phyloP scores from a whole-genome alignment of 2,113 vertebrate genomes.

The Castor canadensis region DNA sequence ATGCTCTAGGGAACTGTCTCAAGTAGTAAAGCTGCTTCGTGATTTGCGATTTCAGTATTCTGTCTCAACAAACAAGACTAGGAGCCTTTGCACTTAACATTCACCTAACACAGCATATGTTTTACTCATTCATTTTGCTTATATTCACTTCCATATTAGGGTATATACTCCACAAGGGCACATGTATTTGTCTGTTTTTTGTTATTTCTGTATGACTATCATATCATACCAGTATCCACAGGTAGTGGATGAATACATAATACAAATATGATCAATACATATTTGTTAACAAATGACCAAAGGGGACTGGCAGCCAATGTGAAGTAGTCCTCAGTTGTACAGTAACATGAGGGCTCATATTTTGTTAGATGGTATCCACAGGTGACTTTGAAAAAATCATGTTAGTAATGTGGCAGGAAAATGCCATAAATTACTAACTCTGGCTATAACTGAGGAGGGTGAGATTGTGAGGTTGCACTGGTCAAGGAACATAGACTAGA shows the following conservation, averaged over 20 bases:
- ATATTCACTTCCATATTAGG: not conserved
- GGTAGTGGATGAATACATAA: too few species aligned
- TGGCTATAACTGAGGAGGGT: not conserved
- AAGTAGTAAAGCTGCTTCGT: too few species aligned
- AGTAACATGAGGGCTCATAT: not conserved
- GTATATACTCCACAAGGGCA: not conserved
- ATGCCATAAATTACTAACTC: too few species aligned
- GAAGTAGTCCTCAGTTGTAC: not conserved
- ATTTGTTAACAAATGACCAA: not conserved
- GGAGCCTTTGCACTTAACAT: not conserved
- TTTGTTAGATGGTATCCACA: not conserved
- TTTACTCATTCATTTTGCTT: too few species aligned
- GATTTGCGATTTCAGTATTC: not conserved
- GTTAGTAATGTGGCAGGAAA: not conserved
- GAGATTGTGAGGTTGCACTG: not conserved
- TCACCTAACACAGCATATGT: not conserved
- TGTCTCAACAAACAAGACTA: not conserved
- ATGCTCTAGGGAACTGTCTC: not conserved
- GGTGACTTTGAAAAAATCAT: not conserved
- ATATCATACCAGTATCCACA: not conserved
- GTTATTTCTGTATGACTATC: not conserved
- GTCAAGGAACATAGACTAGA: not conserved
- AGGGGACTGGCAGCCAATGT: not conserved
- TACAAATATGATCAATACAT: not conserved
- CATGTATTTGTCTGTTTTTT: not conserved